Evolutionary conservation across 2,888 invertebrate species (phyloP).

Genomic region (Patella caerulea): DNA sequence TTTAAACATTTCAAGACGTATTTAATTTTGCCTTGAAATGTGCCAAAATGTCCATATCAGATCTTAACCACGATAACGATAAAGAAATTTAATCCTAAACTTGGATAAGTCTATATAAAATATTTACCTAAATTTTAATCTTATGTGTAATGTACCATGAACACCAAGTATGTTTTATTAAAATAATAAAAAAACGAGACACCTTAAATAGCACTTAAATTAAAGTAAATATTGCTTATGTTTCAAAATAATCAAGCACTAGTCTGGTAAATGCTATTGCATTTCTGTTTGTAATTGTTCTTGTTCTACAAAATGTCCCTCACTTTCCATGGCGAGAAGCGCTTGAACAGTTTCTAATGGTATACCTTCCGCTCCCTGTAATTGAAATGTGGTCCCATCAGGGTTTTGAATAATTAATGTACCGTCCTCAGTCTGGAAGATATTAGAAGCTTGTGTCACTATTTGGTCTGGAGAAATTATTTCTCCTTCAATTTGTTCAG

Average conservation of each 20-base stretch:
- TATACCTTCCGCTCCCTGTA: conserved; percentile 64
- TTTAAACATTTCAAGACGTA: too few species aligned
- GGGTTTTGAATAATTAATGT: conserved; percentile 64
- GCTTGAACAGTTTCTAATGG: conserved; percentile 70
- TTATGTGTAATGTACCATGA: too few species aligned
- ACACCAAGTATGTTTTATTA: too few species aligned
- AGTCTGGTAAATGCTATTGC: conserved; percentile 20
- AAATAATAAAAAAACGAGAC: background rate
- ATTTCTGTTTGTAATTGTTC: conserved; percentile 36
- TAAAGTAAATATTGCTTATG: background rate
- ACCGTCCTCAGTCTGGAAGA: conserved; percentile 66
- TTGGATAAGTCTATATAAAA: too few species aligned
- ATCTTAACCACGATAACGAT: too few species aligned
- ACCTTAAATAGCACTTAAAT: background rate
- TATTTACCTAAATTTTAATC: too few species aligned
- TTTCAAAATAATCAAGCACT: background rate
- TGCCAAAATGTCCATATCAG: too few species aligned
- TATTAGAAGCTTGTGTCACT: conserved; percentile 40
- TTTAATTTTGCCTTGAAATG: too few species aligned
- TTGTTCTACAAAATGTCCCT: conserved; percentile 44
- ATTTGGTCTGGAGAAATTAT: conserved; percentile 33
- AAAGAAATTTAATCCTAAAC: too few species aligned
- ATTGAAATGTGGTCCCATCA: conserved; percentile 66
- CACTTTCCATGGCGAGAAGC: conserved; percentile 60
- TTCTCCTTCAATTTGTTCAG: conserved; percentile 29